Evolutionary conservation across 1,140 invertebrate genomes (phyloP).

Genomic region (Achroia grisella): DNA sequence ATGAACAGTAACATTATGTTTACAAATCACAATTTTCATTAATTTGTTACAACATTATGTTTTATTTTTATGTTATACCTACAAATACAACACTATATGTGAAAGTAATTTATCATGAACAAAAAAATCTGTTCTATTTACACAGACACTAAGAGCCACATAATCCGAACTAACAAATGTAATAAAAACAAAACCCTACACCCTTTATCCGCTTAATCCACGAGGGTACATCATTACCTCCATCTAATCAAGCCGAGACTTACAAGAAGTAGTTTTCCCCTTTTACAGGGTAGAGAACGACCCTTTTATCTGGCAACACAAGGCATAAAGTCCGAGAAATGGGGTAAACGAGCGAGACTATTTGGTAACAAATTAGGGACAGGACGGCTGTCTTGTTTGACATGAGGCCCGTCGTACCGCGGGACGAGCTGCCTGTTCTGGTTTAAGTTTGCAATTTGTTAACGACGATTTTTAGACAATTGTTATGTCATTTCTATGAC

Average conservation of each 20-base stretch:
- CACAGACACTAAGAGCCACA: slow-evolving; percentile 2
- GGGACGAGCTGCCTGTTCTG: no score
- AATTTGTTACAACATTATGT: no score
- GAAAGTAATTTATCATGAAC: no score
- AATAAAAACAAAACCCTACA: slow-evolving; percentile 17
- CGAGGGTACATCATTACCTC: slow-evolving; percentile 40
- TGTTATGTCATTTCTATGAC: no score
- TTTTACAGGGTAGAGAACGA: slow-evolving; percentile 30
- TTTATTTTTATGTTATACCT: no score
- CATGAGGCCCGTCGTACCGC: slow-evolving; percentile 10
- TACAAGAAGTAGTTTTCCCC: slow-evolving; percentile 36
- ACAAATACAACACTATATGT: no score
- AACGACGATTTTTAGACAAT: no score
- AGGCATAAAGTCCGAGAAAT: slow-evolving; percentile 33
- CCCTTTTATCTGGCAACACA: slow-evolving; percentile 45
- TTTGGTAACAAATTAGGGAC: slow-evolving; percentile 30
- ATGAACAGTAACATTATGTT: no score
- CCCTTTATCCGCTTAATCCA: slow-evolving; percentile 31
- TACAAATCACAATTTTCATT: no score
- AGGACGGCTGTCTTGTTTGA: slow-evolving; percentile 26
- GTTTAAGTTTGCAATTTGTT: no score
- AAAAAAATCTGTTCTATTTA: not conserved
- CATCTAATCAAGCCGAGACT: slow-evolving; percentile 39
- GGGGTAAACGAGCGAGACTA: slow-evolving; percentile 12
- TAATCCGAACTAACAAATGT: slow-evolving; percentile 9